These are phyloP conservation scores for Anolis apletophallus DNA, from an alignment of 2,797 vertebrate genomes.

Conservation along the genomic window DNA sequence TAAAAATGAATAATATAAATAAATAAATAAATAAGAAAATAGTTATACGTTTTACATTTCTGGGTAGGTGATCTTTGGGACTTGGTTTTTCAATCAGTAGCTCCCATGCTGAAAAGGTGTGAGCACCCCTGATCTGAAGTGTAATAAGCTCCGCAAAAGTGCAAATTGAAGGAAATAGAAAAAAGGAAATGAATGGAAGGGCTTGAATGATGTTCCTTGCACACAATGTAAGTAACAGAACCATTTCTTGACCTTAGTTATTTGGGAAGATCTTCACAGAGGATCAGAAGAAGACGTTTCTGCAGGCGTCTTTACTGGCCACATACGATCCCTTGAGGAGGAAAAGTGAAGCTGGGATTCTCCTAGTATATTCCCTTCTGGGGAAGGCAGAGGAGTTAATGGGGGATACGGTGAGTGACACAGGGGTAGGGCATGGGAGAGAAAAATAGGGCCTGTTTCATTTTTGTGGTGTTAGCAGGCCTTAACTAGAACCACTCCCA, in stretches of 20 bases:
- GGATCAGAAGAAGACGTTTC: conserved; percentile 26
- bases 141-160: background rate
- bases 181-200: too few species aligned
- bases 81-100: too few species aligned
- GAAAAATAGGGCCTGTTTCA: background rate
- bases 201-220: background rate
- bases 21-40: too few species aligned
- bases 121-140: too few species aligned
- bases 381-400: conserved; percentile 25
- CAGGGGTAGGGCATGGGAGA: background rate
- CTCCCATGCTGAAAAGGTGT: too few species aligned
- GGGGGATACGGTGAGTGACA: conserved; percentile 14
- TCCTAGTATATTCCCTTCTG: conserved; percentile 28
- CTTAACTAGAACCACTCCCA: background rate
- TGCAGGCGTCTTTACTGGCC: conserved; percentile 17
- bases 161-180: background rate
- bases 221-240: background rate
- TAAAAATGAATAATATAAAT: too few species aligned
- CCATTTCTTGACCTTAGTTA: background rate
- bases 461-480: background rate
- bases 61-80: too few species aligned
- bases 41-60: too few species aligned
- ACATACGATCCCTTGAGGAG: conserved; percentile 18
- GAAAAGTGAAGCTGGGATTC: conserved; percentile 26
- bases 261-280: conserved; percentile 33